Base-by-base conservation (phyloP, 2,113 vertebrate genomes). In the Polypterus senegalus region DNA sequence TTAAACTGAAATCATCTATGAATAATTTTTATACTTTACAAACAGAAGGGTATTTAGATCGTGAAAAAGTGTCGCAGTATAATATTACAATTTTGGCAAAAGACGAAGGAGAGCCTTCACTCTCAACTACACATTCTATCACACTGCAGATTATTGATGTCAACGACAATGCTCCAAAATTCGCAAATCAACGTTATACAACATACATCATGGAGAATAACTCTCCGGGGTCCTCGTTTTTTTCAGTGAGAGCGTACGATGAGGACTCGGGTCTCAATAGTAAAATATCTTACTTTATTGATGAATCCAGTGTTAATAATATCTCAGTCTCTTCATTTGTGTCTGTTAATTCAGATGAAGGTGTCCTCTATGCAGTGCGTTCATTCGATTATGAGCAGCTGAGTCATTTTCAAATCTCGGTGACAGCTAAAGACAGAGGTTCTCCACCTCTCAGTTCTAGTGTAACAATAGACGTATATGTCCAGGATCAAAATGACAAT, bases 261-360 rank as follows among this genome's bases (percentile, higher is more conserved):
- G n/a, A 4, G 81, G 85, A 86, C 53, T 79, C 80, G 0, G 74
- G 71, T 1, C 54, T 58, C 0, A 81, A 83, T 47, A 80, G 77
- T 0, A 56, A 74, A n/a, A 47, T 83, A 27, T 59, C 47, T 4
- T 84, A 78, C 62, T 67, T 68, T 74, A 76, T 54, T 55, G 76
- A 4, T 65, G 78, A 43, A 71, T n/a, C n/a, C 46, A 45, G 46
- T 46, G 11, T 59, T 10, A 59, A 59, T 48, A 45, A 5, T 5
- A 45, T 10, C 2, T 45, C 58, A 10, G 58, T 59, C 10, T 59
- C 58, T 9, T 59, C 58, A 10, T n/a, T 47, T 59, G 5, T 59
- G 44, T 59, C 58, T 43, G 44, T 59, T 3, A 59, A 59, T 45
- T 10, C n/a, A 43, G 58, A 59, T 45, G 46, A 4, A 10, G 58